Percentiles rank a stretch among this genome's conserved stretches.
Evolutionary conservation across 2,797 vertebrate genomes (phyloP).

Genomic region (Myotis daubentonii): DNA sequence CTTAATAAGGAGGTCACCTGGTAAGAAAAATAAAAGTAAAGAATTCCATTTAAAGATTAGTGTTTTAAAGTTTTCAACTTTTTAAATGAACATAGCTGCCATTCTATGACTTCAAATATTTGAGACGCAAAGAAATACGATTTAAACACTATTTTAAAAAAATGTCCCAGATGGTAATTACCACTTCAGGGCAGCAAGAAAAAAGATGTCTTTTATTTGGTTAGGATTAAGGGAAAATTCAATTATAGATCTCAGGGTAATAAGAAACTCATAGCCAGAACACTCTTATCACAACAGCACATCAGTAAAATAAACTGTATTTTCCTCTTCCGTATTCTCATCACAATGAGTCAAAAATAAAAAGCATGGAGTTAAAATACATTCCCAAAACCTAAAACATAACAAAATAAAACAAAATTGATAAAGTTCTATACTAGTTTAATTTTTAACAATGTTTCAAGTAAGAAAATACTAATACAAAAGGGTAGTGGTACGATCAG

Average conservation of each 20-base stretch:
- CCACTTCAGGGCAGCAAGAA: background rate
- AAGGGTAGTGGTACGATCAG: constrained; percentile 42
- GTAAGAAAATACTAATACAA: background rate
- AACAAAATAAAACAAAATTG: background rate
- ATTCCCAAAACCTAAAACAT: background rate
- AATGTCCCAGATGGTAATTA: constrained; percentile 29
- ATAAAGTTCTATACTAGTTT: background rate
- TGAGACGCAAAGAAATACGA: background rate
- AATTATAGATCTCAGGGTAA: background rate
- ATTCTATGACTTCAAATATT: constrained; percentile 23
- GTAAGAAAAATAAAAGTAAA: constrained; percentile 42
- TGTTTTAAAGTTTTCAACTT: constrained; percentile 4
- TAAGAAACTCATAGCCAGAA: background rate
- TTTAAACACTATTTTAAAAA: background rate
- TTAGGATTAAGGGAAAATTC: constrained; percentile 4
- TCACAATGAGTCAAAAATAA: background rate
- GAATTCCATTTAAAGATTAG: background rate
- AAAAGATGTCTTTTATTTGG: constrained; percentile 24
- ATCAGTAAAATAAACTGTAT: constrained; percentile 9
- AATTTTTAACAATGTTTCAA: background rate
- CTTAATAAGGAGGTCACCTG: constrained; percentile 97
- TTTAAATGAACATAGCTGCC: background rate
- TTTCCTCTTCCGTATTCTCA: background rate
- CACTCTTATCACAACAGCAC: background rate
- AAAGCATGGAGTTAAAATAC: background rate